Conservation (phyloP, 2,888 invertebrate genomes). For the Heliconius charithonia region DNA sequence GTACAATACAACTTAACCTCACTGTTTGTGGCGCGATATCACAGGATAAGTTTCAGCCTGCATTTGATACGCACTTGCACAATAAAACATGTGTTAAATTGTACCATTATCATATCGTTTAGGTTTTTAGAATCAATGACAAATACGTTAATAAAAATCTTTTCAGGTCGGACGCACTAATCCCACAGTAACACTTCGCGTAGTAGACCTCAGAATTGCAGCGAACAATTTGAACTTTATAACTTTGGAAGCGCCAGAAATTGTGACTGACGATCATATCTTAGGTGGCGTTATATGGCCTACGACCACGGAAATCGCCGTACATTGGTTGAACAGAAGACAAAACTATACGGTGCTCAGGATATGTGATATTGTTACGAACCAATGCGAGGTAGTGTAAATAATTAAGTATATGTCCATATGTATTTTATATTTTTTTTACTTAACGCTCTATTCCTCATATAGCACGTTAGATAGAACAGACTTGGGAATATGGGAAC, state of each 20-base stretch:
- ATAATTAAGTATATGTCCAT: not conserved
- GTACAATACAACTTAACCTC: too few species aligned
- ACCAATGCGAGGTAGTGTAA: conserved; percentile 62
- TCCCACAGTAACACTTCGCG: conserved; percentile 87
- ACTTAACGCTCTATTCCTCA: too few species aligned
- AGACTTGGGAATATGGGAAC: too few species aligned
- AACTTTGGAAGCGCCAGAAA: conserved; percentile 73
- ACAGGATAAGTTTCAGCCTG: too few species aligned
- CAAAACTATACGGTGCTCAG: conserved; percentile 89
- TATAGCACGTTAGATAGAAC: too few species aligned
- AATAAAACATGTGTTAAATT: too few species aligned
- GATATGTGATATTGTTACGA: conserved; percentile 78
- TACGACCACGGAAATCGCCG: conserved; percentile 85
- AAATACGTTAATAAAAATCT: not conserved
- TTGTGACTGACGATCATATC: conserved; percentile 85
- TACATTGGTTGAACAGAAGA: conserved; percentile 92
- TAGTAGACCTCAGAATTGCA: conserved; percentile 80
- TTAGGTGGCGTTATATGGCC: conserved; percentile 90
- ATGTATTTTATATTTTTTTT: not conserved
- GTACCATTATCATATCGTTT: too few species aligned
- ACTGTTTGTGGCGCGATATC: too few species aligned
- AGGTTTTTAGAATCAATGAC: too few species aligned
- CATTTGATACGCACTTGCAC: too few species aligned
- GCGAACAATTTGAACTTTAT: conserved; percentile 55
- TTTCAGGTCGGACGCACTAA: conserved; percentile 87